phyloP scores from a whole-genome alignment of 2,113 vertebrate species.

The Phyllostomus hastatus region DNA sequence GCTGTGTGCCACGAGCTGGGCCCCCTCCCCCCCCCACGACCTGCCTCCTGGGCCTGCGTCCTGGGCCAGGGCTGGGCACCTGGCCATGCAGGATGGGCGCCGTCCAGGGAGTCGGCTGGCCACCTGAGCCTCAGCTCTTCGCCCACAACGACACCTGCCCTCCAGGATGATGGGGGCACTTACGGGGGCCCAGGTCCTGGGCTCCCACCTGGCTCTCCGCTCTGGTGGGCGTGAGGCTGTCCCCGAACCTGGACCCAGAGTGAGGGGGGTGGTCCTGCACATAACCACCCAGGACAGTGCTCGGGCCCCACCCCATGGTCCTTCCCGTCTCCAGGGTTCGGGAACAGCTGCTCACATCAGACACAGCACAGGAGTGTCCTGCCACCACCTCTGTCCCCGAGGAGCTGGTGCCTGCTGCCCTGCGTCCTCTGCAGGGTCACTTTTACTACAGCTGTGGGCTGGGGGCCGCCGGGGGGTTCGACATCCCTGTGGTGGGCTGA shows the following conservation, averaged over 20 bases:
- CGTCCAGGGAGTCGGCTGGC: not conserved
- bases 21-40: not conserved
- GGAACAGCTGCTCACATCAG: not conserved
- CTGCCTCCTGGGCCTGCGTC: not conserved
- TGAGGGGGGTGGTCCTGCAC: rapidly evolving
- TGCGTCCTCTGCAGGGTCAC: not conserved
- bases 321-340: too few species aligned
- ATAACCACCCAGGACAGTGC: rapidly evolving
- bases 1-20: not conserved
- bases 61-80: too few species aligned
- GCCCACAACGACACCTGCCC: rapidly evolving
- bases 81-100: rapidly evolving
- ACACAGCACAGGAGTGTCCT: not conserved
- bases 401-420: rapidly evolving
- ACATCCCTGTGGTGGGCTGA: not conserved
- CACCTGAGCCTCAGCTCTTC: not conserved
- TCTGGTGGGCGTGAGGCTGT: rapidly evolving
- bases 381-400: not conserved
- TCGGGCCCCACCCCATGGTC: rapidly evolving
- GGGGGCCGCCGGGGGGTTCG: not conserved
- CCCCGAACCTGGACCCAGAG: rapidly evolving
- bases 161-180: rapidly evolving
- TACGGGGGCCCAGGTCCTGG: rapidly evolving
- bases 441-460: not conserved
- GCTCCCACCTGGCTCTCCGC: rapidly evolving